Evolutionary conservation across 2,888 invertebrate genomes (phyloP).

Genomic region (Lasioglossum oenotherae): DNA sequence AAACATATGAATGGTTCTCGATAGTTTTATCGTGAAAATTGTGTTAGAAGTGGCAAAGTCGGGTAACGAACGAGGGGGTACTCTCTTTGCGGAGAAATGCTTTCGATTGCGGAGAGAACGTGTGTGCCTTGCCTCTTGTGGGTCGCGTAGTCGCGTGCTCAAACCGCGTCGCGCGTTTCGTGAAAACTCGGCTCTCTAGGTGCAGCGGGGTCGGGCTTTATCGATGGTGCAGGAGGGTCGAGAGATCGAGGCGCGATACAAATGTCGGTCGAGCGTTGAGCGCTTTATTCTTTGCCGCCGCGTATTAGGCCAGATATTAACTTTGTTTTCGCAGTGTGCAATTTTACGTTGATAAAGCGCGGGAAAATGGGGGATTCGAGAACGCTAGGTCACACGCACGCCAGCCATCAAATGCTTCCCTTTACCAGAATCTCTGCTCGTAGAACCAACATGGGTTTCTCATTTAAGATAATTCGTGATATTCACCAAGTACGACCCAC

Average conservation of each 20-base stretch:
- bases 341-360: conserved; percentile 51
- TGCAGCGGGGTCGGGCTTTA: conserved; percentile 51
- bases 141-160: conserved; percentile 66
- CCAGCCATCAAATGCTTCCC: background rate
- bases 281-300: conserved; percentile 56
- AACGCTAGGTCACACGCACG: conserved; percentile 33
- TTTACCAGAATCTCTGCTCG: background rate
- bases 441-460: background rate
- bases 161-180: conserved; percentile 28
- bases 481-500: background rate
- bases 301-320: conserved; percentile 64
- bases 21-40: background rate
- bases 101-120: conserved; percentile 1
- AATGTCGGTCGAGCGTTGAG: conserved; percentile 76
- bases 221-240: conserved; percentile 66
- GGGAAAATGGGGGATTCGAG: conserved; percentile 40
- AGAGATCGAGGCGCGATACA: conserved; percentile 70
- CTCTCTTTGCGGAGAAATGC: background rate
- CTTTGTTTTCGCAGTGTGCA: conserved; percentile 54
- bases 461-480: background rate
- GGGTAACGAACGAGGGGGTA: conserved; percentile 1
- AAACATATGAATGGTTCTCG: background rate
- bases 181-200: conserved; percentile 53
- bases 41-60: conserved; percentile 4
- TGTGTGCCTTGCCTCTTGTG: background rate